Percentiles rank a stretch among this genome's conserved stretches.
Conservation (phyloP, 2,113 vertebrate genomes). For the Oostethus manadensis region DNA sequence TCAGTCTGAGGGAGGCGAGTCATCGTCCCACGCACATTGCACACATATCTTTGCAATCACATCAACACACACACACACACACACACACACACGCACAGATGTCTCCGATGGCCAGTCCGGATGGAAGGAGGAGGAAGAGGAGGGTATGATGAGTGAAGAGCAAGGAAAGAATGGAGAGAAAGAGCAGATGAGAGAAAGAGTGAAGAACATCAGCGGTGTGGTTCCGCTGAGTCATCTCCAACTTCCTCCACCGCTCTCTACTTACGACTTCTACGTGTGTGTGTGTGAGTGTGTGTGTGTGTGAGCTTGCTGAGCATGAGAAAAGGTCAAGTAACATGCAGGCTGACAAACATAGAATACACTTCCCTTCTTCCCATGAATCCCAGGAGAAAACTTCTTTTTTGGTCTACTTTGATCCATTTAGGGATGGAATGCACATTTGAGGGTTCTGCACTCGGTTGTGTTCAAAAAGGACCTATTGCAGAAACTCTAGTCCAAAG, state of each 20-base stretch:
- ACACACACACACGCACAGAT: conserved; percentile 17
- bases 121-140: background rate
- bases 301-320: conserved; percentile 30
- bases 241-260: conserved; percentile 46
- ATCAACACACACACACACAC: conserved; percentile 13
- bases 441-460: too few species aligned
- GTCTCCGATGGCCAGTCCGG: conserved; percentile 18
- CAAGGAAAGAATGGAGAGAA: conserved; percentile 30
- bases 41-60: conserved; percentile 9
- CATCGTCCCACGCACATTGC: conserved; percentile 60
- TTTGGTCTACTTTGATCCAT: background rate
- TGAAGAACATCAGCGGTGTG: conserved; percentile 28
- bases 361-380: conserved; percentile 36
- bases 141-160: conserved; percentile 14
- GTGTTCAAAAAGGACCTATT: too few species aligned
- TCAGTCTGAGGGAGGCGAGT: conserved; percentile 48
- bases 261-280: conserved; percentile 43
- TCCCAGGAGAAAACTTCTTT: background rate
- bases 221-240: conserved; percentile 59
- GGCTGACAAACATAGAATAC: too few species aligned
- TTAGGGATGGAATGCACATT: too few species aligned
- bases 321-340: conserved; percentile 10
- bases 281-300: background rate
- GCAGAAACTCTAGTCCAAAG: too few species aligned
- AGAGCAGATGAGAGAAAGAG: conserved; percentile 19